These are phyloP conservation scores for Chloroclystis v-ata DNA, from an alignment of 2,888 invertebrate genomes.

Conservation along the genomic window DNA sequence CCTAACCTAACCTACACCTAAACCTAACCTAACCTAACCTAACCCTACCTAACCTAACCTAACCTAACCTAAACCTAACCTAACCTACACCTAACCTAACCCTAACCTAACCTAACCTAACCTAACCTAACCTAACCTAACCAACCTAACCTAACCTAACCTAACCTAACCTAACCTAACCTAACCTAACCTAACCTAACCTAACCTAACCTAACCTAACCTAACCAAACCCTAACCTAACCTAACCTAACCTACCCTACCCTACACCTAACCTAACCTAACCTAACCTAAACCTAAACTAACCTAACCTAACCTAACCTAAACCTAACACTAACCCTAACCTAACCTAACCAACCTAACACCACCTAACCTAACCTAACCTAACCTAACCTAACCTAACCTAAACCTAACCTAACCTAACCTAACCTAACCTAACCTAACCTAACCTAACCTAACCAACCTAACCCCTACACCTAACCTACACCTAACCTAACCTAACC, in stretches of 20 bases:
- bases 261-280: constrained; percentile 8
- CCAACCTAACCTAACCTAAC: constrained; percentile 10
- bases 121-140: constrained; percentile 19
- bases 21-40: constrained; percentile 16
- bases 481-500: constrained; percentile 33
- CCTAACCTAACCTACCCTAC: neutral
- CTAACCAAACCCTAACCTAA: constrained; percentile 14
- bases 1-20: constrained; percentile 16
- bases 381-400: constrained; percentile 18
- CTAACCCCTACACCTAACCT: constrained; percentile 30
- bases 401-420: constrained; percentile 14
- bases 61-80: constrained; percentile 16
- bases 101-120: constrained; percentile 14
- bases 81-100: constrained; percentile 13
- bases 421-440: constrained; percentile 17
- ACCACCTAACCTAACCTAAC: constrained; percentile 11
- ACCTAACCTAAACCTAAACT: neutral
- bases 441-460: constrained; percentile 25
- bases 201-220: constrained; percentile 22
- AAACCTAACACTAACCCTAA: neutral
- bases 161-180: constrained; percentile 19
- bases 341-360: constrained; percentile 3
- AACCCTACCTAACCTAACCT: constrained; percentile 15
- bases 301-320: neutral
- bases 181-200: constrained; percentile 23